phyloP scores from a whole-genome alignment of 2,888 invertebrate genomes.

The Charanyca ferruginea region DNA sequence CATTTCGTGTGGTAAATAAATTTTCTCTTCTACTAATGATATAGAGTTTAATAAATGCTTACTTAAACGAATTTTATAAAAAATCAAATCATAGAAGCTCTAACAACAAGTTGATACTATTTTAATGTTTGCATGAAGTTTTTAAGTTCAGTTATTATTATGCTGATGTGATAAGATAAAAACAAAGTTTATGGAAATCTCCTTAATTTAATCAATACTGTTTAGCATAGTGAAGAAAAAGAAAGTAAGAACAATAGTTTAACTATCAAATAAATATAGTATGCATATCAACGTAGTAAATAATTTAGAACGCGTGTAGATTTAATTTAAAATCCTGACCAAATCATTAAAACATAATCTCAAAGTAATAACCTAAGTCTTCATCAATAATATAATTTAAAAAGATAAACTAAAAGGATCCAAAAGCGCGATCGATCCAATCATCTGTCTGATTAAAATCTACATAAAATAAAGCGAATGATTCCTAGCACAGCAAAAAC shows the following conservation, averaged over 20 bases:
- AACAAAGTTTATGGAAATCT: background rate
- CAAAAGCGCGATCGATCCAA: slow-evolving; percentile 54
- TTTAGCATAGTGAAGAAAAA: no score
- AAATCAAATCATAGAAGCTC: background rate
- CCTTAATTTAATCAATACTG: no score
- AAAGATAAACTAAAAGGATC: slow-evolving; percentile 30
- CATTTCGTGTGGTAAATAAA: slow-evolving; percentile 30
- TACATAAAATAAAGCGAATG: slow-evolving; percentile 55
- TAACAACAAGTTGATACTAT: background rate
- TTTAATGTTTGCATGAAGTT: no score
- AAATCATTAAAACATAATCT: slow-evolving; percentile 7
- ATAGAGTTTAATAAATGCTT: slow-evolving; percentile 9
- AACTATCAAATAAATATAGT: no score
- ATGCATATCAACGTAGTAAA: background rate
- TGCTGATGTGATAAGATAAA: background rate
- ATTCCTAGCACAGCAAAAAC: slow-evolving; percentile 49
- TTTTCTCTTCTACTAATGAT: background rate
- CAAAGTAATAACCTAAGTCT: slow-evolving; percentile 13
- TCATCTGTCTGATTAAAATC: slow-evolving; percentile 65
- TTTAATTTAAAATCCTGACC: slow-evolving; percentile 1
- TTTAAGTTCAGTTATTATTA: background rate
- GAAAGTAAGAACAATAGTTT: no score
- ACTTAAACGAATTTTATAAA: background rate
- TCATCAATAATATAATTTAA: slow-evolving; percentile 29
- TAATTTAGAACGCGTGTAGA: background rate